These are phyloP conservation scores for Premnoplex brunnescens DNA, from an alignment of 2,797 vertebrate species.

Conservation along the genomic window DNA sequence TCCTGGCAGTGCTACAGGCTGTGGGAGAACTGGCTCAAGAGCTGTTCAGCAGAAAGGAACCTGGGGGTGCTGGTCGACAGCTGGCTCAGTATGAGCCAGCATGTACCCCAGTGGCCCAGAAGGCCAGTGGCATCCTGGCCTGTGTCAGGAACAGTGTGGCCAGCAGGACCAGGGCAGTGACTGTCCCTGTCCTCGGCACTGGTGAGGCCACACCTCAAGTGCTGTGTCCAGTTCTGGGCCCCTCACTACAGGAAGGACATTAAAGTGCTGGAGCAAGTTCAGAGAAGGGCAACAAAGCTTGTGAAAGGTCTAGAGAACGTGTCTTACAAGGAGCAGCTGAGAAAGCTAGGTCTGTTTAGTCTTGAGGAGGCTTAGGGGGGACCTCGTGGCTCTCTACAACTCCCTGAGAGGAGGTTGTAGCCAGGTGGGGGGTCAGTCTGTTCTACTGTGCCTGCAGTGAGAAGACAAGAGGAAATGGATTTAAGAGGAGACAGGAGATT, in stretches of 20 bases:
- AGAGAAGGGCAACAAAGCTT: background rate
- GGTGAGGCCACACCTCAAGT: background rate
- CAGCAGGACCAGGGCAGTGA: background rate
- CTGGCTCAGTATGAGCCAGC: fast-evolving
- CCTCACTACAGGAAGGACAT: background rate
- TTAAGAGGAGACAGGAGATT: background rate
- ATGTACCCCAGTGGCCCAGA: background rate
- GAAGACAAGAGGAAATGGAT: background rate
- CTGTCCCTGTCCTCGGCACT: background rate
- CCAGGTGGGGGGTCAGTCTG: background rate
- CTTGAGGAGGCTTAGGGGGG: background rate
- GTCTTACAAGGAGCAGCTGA: background rate
- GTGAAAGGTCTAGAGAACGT: background rate
- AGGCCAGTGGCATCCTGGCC: background rate
- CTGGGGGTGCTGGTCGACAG: background rate
- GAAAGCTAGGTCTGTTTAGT: background rate
- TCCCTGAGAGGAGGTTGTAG: background rate
- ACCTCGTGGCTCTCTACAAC: too few relatives aligned
- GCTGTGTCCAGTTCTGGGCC: background rate
- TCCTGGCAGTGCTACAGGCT: background rate
- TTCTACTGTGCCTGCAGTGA: background rate
- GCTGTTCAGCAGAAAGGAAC: background rate
- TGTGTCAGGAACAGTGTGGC: background rate
- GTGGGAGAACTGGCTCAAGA: background rate
- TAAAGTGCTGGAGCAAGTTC: background rate